These are phyloP conservation scores for Stegophylla sp. DNA, from an alignment of 2,888 invertebrate genomes.

Conservation along the genomic window DNA sequence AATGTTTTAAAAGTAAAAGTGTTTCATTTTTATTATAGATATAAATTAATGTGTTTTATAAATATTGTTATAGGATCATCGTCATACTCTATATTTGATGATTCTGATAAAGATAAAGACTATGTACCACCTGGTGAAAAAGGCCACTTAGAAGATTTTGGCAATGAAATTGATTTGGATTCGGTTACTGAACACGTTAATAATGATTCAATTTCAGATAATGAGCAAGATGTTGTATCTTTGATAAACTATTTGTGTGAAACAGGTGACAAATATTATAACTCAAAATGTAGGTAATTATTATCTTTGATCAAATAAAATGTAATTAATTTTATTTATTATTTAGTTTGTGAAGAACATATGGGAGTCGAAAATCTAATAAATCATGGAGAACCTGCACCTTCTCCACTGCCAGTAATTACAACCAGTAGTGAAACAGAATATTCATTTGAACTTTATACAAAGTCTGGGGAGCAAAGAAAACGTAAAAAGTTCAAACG, in stretches of 20 bases:
- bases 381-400: background rate
- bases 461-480: conserved; percentile 12
- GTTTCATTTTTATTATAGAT: background rate
- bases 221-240: background rate
- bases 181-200: background rate
- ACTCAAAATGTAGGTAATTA: background rate
- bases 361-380: background rate
- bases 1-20: background rate
- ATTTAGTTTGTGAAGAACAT: conserved; percentile 14
- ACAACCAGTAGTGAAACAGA: conserved; percentile 9
- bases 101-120: background rate
- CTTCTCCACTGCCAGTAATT: background rate
- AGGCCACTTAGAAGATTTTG: conserved; percentile 4
- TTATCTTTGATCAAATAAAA: conserved; percentile 16
- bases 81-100: background rate
- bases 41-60: too few species aligned
- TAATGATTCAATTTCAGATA: conserved; percentile 10
- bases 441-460: conserved; percentile 19
- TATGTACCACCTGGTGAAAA: conserved; percentile 17
- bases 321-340: conserved; percentile 18
- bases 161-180: background rate
- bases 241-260: conserved; percentile 13
- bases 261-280: background rate
- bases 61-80: background rate
- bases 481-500: conserved; percentile 16